phyloP scores from a whole-genome alignment of 2,888 invertebrate genomes.

The Tinea pellionella region DNA sequence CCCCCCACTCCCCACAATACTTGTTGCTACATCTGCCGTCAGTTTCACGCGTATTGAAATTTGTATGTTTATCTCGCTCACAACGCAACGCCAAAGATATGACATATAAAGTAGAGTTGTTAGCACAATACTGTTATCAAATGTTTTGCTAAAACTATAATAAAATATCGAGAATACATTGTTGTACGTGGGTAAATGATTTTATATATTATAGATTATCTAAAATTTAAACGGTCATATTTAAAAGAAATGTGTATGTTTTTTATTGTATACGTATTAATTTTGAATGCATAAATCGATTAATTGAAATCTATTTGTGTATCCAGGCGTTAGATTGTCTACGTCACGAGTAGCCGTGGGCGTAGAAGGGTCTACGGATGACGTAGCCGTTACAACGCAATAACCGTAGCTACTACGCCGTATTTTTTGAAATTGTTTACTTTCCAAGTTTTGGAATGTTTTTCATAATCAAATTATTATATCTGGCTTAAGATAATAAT shows the following conservation, averaged over 20 bases:
- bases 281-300: background rate
- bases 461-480: too few relatives aligned
- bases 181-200: too few relatives aligned
- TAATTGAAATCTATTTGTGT: background rate
- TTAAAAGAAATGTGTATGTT: too few relatives aligned
- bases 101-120: background rate
- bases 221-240: too few relatives aligned
- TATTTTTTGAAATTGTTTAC: background rate
- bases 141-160: constrained; percentile 2
- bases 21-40: constrained; percentile 55
- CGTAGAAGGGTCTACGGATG: background rate
- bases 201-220: too few relatives aligned
- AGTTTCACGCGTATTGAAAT: constrained; percentile 26
- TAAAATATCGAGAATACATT: background rate
- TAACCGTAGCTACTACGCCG: background rate
- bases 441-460: too few relatives aligned
- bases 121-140: background rate
- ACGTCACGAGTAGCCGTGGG: background rate
- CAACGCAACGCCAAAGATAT: background rate
- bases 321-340: background rate
- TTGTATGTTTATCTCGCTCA: constrained; percentile 44
- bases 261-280: background rate
- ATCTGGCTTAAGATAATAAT: too few relatives aligned
- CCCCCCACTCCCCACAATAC: constrained; percentile 31
- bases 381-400: background rate